A percentile compares a stretch with the other conserved stretches of the same genome.
Conservation (phyloP, 2,113 vertebrate species). For the Xyliphius kryptos region DNA sequence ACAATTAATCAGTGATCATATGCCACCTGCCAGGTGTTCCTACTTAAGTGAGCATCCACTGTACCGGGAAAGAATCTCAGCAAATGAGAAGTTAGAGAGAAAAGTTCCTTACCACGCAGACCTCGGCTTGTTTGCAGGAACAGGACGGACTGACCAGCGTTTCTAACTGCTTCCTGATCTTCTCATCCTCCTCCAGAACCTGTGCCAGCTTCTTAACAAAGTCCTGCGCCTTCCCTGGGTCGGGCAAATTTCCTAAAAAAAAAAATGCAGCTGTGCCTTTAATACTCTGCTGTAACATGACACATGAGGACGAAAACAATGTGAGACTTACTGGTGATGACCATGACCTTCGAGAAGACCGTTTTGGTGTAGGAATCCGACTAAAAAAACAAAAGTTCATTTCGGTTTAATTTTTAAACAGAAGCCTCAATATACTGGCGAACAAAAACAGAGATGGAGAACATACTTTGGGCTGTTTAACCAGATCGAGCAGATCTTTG, state of each 20-base stretch:
- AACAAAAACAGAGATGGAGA: too few relatives aligned
- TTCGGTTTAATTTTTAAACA: too few relatives aligned
- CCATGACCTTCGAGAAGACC: constrained; percentile 97
- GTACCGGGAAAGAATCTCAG: too few relatives aligned
- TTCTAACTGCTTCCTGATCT: constrained; percentile 86
- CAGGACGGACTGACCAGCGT: constrained; percentile 89
- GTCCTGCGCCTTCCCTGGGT: constrained; percentile 96
- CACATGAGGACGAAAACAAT: too few relatives aligned
- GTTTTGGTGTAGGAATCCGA: constrained; percentile 91
- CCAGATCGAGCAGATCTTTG: constrained; percentile 91
- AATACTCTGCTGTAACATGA: too few relatives aligned
- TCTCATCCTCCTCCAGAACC: constrained; percentile 93
- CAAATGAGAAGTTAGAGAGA: too few relatives aligned
- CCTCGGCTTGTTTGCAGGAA: constrained; percentile 95
- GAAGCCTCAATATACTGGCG: too few relatives aligned
- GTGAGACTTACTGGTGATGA: constrained; percentile 93
- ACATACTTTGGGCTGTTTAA: constrained; percentile 96
- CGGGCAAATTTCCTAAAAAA: constrained; percentile 82
- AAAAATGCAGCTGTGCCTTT: neutral
- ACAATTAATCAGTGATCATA: too few relatives aligned
- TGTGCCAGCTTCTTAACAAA: constrained; percentile 98
- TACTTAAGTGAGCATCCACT: too few relatives aligned
- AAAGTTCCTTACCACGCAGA: constrained; percentile 98
- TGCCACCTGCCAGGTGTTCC: too few relatives aligned
- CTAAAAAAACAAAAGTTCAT: constrained; percentile 60